Evolutionary conservation across 1,140 invertebrate species (phyloP).

Genomic region (Lepidurus packardi): DNA sequence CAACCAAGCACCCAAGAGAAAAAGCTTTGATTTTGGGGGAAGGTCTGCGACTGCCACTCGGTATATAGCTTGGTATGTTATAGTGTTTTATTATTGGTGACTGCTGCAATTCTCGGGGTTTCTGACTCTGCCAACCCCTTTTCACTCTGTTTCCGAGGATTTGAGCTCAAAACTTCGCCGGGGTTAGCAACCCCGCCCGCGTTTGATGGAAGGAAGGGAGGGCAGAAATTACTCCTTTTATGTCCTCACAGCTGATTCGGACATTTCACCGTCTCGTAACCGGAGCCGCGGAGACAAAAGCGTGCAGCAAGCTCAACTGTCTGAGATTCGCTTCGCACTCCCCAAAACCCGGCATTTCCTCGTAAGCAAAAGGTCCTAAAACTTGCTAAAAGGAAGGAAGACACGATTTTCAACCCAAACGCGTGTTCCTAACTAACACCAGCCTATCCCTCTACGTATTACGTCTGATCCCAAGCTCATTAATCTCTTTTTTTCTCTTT

Average conservation of each 20-base stretch:
- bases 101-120: not conserved
- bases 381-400: no score
- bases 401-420: no score
- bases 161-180: not conserved
- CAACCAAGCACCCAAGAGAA: not conserved
- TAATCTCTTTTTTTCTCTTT: no score
- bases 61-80: not conserved
- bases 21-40: not conserved
- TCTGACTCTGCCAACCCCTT: not conserved
- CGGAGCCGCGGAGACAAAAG: not conserved
- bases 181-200: not conserved
- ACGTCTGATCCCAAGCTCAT: no score
- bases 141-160: not conserved
- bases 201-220: constrained; percentile 16
- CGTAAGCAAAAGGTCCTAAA: no score
- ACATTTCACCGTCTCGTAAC: not conserved
- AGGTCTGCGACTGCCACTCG: not conserved
- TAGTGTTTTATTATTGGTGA: not conserved
- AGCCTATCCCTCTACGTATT: no score
- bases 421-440: no score
- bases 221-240: constrained; percentile 19
- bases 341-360: no score
- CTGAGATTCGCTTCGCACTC: no score
- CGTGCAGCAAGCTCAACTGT: not conserved
- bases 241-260: constrained; percentile 26